Percentiles rank a stretch among this genome's conserved stretches.
These are phyloP conservation scores for Stictonetta naevosa DNA, from an alignment of 2,113 vertebrate genomes.

Conservation along the genomic window DNA sequence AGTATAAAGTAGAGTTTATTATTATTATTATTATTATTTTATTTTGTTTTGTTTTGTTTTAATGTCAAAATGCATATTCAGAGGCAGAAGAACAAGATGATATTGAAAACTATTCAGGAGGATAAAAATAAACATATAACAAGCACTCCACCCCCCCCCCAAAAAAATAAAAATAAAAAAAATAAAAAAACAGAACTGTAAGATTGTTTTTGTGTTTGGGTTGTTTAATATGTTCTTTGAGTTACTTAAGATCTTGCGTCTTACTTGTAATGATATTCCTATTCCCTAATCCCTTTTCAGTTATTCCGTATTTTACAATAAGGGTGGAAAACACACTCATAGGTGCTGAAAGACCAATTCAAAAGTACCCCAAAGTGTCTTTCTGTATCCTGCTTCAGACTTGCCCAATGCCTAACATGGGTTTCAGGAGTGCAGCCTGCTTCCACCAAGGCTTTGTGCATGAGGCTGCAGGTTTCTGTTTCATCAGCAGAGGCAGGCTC, in stretches of 20 bases:
- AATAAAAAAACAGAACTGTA: not conserved
- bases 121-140: not conserved
- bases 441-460: not conserved
- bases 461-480: not conserved
- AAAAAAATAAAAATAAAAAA: not conserved
- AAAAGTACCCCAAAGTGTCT: not conserved
- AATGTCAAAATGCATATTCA: not conserved
- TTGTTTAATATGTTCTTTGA: not conserved
- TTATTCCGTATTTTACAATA: not conserved
- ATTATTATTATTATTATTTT: not conserved
- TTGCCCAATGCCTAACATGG: not conserved
- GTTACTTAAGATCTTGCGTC: not conserved
- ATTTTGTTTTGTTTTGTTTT: not conserved
- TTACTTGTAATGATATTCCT: not conserved
- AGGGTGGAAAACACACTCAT: not conserved
- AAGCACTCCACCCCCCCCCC: not conserved
- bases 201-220: fast-evolving
- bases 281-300: not conserved
- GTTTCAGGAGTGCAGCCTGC: not conserved
- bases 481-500: not conserved
- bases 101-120: not conserved
- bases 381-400: not conserved
- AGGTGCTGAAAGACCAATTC: not conserved
- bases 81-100: not conserved
- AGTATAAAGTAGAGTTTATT: not conserved